Evolutionary conservation across 2,888 invertebrate species (phyloP), one percentile per base, ranked within the genome.

Genomic region (Brachyopa scutellaris): DNA sequence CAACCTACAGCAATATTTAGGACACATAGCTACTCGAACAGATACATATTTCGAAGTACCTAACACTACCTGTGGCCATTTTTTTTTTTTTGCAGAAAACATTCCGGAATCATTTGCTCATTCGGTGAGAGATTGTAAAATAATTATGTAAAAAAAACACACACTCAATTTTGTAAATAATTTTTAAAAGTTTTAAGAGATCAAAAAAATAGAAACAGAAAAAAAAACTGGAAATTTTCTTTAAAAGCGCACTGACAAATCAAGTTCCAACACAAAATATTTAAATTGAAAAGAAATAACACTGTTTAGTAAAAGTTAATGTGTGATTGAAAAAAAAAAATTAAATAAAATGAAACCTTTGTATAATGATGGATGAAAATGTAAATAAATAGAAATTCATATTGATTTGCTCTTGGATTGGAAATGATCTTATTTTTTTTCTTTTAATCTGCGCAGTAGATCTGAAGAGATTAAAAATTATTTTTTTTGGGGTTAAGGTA

Each of bases 171-270:
- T 51, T 69, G 79, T 80, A 74, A 36, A 74, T 69, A 69, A 15
- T 7, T 62, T 13, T 1, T 42, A 36, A 51, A 59, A 49, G 29
- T 51, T 6, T 1, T 8, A 33, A 11, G 21, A 59, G 29, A 49
- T 17, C n/a, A 13, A 26, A 26, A 67, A 36, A 51, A 23, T 42
- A 5, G 4, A 17, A 29, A 59, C 15, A 31, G 4, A 9, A 17
- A 29, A 70, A 72, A 59, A 59, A 45, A 42, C 6, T 33, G 13
- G 2, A 49, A 55, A 47, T 31, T 9, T 42, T 51, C 26, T 59
- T 49, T 57, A 57, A 67, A 49, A 67, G 59, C 80, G 80, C 80
- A 80, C 80, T 59, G 80, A 80, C 80, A 80, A 80, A 80, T 80
- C 80, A 80, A 64, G 31, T 80, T 80, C 64, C 67, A 62, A 61